Conservation (phyloP, 2,888 invertebrate species). For the Chaetogeoica ovagalla region DNA sequence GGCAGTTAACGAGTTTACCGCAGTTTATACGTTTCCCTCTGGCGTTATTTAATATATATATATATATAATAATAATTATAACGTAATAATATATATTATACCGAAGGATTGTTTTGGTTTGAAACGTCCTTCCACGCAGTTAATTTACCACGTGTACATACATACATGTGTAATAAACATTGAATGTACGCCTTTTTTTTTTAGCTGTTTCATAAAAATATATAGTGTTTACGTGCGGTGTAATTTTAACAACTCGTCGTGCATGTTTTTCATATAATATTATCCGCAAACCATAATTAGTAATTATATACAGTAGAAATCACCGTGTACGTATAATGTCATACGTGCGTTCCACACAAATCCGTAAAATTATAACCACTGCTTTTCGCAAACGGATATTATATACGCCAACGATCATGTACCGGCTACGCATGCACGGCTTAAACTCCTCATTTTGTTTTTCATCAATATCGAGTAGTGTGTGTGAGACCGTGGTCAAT, state of each 20-base stretch:
- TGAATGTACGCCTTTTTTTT: not conserved
- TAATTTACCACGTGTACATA: not conserved
- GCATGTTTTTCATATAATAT: conserved; percentile 3
- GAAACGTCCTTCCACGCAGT: not conserved
- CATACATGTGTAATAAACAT: not conserved
- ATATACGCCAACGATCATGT: not conserved
- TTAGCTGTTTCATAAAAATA: not conserved
- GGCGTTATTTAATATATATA: not conserved
- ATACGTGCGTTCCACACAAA: not conserved
- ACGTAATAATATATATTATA: not conserved
- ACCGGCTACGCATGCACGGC: not conserved
- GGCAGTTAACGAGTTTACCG: too few species aligned
- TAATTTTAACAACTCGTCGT: conserved; percentile 16
- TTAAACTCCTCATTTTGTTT: too few species aligned
- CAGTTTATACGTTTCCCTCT: not conserved
- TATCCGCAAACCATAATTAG: not conserved
- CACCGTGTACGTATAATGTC: not conserved
- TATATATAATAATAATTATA: not conserved
- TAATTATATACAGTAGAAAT: not conserved
- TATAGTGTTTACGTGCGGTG: not conserved
- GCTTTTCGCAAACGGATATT: not conserved
- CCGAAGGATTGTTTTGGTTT: not conserved
- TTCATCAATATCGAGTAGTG: too few species aligned
- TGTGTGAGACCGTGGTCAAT: too few species aligned
- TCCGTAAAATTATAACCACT: not conserved